A percentile compares a stretch with the other conserved stretches of the same genome.
Evolutionary conservation across 2,113 vertebrate species (phyloP).

Genomic region (Tympanuchus pallidicinctus): DNA sequence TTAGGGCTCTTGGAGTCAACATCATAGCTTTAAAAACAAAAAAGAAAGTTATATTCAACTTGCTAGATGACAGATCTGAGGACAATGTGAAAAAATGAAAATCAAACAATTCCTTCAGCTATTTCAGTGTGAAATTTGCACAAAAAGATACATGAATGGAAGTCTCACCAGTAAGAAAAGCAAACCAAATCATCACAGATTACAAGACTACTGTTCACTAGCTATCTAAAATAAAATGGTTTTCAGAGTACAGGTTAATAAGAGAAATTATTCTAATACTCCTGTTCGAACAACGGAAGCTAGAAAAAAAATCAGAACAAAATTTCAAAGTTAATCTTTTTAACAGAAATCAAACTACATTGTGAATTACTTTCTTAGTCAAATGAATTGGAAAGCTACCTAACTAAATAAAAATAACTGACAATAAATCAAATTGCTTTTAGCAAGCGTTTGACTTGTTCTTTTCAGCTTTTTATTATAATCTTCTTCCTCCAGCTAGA

Average conservation of each 20-base stretch:
- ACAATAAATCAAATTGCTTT: neutral
- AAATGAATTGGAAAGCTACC: neutral
- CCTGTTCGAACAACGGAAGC: neutral
- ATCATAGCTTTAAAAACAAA: conserved; percentile 87
- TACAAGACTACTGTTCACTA: neutral
- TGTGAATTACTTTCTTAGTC: neutral
- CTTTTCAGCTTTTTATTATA: neutral
- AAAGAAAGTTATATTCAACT: neutral
- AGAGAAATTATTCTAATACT: neutral
- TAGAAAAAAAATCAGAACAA: neutral
- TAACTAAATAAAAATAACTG: neutral
- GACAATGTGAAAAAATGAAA: neutral
- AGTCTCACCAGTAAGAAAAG: neutral
- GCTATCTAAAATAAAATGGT: neutral
- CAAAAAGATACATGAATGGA: neutral
- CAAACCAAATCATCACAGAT: neutral
- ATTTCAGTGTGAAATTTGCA: neutral
- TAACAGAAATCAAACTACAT: neutral
- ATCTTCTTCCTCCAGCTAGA: neutral
- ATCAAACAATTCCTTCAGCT: neutral
- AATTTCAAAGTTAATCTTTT: neutral
- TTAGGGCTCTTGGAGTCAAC: conserved; percentile 98
- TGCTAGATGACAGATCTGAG: neutral
- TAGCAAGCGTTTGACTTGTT: neutral
- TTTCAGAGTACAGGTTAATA: neutral